These are phyloP conservation scores for Craniophora ligustri DNA, from an alignment of 2,888 invertebrate genomes.

Conservation along the genomic window DNA sequence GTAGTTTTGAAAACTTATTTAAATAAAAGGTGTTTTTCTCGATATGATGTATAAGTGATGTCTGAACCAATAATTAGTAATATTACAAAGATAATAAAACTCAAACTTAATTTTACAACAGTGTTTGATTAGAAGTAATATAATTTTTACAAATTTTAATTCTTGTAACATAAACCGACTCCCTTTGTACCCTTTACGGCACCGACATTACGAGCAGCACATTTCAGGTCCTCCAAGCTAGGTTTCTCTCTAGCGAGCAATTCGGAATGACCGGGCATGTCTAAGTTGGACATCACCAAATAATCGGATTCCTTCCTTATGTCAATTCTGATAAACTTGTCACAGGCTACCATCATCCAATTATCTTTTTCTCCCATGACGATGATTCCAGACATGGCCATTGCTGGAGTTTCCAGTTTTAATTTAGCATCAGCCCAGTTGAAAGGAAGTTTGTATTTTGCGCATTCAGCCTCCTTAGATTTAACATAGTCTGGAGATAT, in stretches of 20 bases:
- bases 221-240: conserved; percentile 7
- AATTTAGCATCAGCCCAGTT: conserved; percentile 34
- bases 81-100: no score
- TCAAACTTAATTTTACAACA: no score
- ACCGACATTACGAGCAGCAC: conserved; percentile 3
- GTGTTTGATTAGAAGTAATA: no score
- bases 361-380: conserved; percentile 7
- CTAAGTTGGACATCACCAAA: conserved; percentile 14
- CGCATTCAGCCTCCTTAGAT: conserved; percentile 22
- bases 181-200: no score
- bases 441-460: conserved; percentile 19
- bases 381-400: conserved; percentile 1
- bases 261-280: not conserved
- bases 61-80: no score
- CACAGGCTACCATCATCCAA: conserved; percentile 18
- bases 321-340: not conserved
- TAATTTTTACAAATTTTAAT: no score
- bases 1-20: no score
- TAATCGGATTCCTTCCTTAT: conserved; percentile 10
- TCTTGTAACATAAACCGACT: no score
- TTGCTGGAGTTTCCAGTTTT: conserved; percentile 7
- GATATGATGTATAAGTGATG: no score
- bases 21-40: no score
- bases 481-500: conserved; percentile 6
- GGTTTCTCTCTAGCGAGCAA: conserved; percentile 8